Evolutionary conservation across 2,113 vertebrate species (phyloP).

Genomic region (Oreochromis tanganicae): DNA sequence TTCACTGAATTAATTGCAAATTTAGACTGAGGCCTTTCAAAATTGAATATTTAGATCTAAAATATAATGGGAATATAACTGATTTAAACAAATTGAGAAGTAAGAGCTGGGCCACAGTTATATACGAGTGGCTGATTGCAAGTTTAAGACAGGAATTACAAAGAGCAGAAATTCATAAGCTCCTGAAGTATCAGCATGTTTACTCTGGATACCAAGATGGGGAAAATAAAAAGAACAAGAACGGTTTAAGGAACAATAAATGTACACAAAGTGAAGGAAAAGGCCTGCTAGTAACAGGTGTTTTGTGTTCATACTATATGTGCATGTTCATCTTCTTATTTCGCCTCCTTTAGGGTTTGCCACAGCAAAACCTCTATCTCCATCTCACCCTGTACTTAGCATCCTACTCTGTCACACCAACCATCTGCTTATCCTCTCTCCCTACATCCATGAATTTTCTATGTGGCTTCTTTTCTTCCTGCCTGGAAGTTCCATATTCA

Average conservation of each 20-base stretch:
- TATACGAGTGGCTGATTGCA: not conserved
- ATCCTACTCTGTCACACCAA: no score
- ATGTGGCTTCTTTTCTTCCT: no score
- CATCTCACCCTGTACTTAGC: no score
- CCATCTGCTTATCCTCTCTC: no score
- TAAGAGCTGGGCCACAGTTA: not conserved
- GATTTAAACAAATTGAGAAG: not conserved
- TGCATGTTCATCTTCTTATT: not conserved
- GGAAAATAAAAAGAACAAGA: slow-evolving; percentile 6
- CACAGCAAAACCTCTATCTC: not conserved
- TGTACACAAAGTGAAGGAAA: slow-evolving; percentile 19
- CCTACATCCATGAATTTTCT: no score
- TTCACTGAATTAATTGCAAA: not conserved
- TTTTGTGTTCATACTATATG: slow-evolving; percentile 4
- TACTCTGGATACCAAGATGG: slow-evolving; percentile 37
- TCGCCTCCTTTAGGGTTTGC: not conserved
- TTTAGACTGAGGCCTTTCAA: not conserved
- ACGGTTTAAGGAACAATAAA: not conserved
- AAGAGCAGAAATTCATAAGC: not conserved
- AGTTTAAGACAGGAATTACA: not conserved
- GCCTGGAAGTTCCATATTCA: no score
- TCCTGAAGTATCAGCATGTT: not conserved
- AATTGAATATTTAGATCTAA: not conserved
- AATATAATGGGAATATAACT: not conserved
- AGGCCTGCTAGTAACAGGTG: not conserved